phyloP scores from a whole-genome alignment of 2,888 invertebrate species.

The Cryptocheilus praepositus region DNA sequence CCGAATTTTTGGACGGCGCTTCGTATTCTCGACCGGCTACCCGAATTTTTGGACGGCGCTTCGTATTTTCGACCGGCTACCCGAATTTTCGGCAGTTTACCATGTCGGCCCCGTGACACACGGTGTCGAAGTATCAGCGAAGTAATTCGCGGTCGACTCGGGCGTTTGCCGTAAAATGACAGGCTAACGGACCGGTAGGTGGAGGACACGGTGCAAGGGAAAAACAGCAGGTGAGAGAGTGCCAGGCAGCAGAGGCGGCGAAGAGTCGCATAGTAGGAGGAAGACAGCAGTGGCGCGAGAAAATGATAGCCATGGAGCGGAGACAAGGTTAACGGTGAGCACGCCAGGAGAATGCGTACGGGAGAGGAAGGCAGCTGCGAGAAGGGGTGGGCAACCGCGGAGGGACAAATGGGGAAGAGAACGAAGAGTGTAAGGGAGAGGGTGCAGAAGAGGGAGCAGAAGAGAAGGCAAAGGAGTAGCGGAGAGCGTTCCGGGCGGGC shows the following conservation, averaged over 20 bases:
- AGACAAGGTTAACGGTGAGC: constrained; percentile 1
- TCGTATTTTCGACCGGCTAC: too few species aligned
- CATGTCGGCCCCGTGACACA: too few species aligned
- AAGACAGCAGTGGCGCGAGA: constrained; percentile 21
- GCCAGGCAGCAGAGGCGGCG: too few species aligned
- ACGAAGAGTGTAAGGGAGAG: constrained; percentile 25
- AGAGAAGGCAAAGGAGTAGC: constrained; percentile 54
- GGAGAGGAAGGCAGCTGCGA: constrained; percentile 1
- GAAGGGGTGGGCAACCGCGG: neutral
- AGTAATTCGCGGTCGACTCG: constrained; percentile 35
- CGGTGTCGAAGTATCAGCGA: constrained; percentile 26
- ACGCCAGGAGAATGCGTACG: constrained; percentile 12
- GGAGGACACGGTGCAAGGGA: too few species aligned
- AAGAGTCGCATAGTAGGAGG: too few species aligned
- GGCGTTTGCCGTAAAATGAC: constrained; percentile 14
- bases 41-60: too few species aligned
- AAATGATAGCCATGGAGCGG: constrained; percentile 7
- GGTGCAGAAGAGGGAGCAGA: constrained; percentile 11
- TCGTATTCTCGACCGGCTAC: too few species aligned
- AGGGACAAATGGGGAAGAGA: constrained; percentile 22
- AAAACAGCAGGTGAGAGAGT: neutral
- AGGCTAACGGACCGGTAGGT: neutral
- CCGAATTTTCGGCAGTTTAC: too few species aligned
- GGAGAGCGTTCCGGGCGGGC: constrained; percentile 62
- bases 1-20: too few species aligned